A percentile compares a stretch with the other conserved stretches of the same genome.
These are phyloP conservation scores for Furcifer pardalis DNA, from an alignment of 2,797 vertebrate species.

Conservation along the genomic window DNA sequence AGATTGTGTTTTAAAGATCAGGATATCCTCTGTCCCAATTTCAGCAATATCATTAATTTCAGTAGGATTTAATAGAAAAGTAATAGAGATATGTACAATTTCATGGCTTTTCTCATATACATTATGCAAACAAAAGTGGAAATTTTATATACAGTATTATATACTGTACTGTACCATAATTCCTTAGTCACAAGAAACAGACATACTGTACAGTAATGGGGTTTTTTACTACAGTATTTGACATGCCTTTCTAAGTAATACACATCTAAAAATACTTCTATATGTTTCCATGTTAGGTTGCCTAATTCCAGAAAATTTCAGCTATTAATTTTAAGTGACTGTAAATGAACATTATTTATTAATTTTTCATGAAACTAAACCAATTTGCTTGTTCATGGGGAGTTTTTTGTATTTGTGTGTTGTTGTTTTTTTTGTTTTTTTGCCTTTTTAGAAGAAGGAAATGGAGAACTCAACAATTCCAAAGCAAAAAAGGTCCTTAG, in stretches of 20 bases:
- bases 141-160: too few relatives aligned
- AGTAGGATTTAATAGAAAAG: neutral
- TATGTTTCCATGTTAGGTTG: neutral
- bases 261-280: too few relatives aligned
- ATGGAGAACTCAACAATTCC: neutral
- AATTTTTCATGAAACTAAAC: neutral
- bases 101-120: neutral
- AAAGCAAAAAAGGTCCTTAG: neutral
- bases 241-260: too few relatives aligned
- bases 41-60: neutral
- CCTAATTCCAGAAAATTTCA: neutral
- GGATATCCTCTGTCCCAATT: neutral
- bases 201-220: too few relatives aligned
- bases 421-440: neutral
- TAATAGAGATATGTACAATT: neutral
- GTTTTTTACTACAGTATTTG: too few relatives aligned
- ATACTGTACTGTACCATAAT: neutral
- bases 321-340: neutral
- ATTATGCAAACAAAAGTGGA: neutral
- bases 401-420: too few relatives aligned
- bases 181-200: too few relatives aligned
- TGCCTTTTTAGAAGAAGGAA: neutral
- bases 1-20: too few relatives aligned
- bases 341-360: neutral
- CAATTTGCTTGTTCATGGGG: neutral